Evolutionary conservation across 1,140 invertebrate genomes (phyloP), one percentile per base, ranked within the genome.

Genomic region (Chironomus striatipennis): DNA sequence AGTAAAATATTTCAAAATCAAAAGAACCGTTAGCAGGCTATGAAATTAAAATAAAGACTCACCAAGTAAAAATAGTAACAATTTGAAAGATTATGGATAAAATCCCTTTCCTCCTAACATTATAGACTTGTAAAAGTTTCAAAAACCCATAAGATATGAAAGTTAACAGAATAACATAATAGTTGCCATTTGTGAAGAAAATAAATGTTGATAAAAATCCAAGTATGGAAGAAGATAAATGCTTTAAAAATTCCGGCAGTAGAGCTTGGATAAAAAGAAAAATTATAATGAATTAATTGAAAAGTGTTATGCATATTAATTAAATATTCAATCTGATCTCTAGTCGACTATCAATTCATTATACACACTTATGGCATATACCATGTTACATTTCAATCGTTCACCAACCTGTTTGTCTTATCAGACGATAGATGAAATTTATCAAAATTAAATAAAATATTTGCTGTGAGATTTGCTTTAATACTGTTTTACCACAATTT

Each of bases 211-310:
- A 70, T 18, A 18, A 18, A 17, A 6, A 70, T 7, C 65, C 65
- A 12, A 70, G 65, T 70, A 70, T 6, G 8, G 65, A 70, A 70
- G 65, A 70, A 18, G 65, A 70, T 21, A 70, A 70, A 70, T 70
- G 65, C 18, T 70, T 70, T 6, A 70, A 8, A 70, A 70, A 70
- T 70, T 70, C 65, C 17, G 65, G 65, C 20, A 70, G 17, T 18
- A 18, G 20, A 9, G 18, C 65, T 70, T 34, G 24, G 5, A 34
- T 1, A 34, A 5, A 34, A 34, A 34, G 18, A 70, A 70, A 70
- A 70, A 20, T 70, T 70, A 17, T 70, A 18, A 20, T 20, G 65
- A 70, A 70, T 70, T 70, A 21, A 70, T 20, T 70, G 65, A 70
- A 20, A 70, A 57, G 47, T 57, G 65, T 70, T 18, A 70, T 70